phyloP scores from a whole-genome alignment of 2,888 invertebrate species.

The Eristalis intricaria region DNA sequence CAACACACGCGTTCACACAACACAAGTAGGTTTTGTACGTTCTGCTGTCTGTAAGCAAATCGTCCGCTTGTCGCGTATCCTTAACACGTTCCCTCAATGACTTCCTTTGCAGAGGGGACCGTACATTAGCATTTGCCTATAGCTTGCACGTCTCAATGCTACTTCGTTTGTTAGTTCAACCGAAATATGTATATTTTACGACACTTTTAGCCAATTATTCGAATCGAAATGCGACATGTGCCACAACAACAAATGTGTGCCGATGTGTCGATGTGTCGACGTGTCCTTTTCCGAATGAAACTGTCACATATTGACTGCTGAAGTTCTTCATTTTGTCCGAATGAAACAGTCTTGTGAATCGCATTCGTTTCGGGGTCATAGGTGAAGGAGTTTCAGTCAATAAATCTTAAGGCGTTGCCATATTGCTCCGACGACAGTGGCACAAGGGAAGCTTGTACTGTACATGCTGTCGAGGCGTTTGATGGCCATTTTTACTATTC shows the following conservation, averaged over 20 bases:
- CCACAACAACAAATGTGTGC: conserved; percentile 21
- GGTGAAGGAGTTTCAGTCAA: conserved; percentile 53
- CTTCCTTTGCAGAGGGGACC: conserved; percentile 15
- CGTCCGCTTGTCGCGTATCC: conserved; percentile 20
- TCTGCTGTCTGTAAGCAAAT: conserved; percentile 3
- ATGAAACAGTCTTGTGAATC: conserved; percentile 31
- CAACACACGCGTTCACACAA: not conserved
- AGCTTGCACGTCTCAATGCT: not conserved
- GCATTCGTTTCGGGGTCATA: conserved; percentile 50
- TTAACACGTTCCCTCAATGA: conserved; percentile 32
- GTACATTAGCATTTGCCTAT: not conserved
- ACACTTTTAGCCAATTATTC: conserved; percentile 63
- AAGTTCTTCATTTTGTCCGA: conserved; percentile 9
- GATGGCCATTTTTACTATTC: conserved; percentile 58
- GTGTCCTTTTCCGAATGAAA: conserved; percentile 5
- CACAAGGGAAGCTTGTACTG: not conserved
- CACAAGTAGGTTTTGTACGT: not conserved
- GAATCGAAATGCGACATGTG: conserved; percentile 36
- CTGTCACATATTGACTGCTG: conserved; percentile 33
- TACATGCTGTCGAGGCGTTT: conserved; percentile 8
- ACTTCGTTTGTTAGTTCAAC: not conserved
- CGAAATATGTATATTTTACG: conserved; percentile 42
- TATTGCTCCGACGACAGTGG: conserved; percentile 38
- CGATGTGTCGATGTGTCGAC: not conserved
- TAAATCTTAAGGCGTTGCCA: conserved; percentile 65